Evolutionary conservation across 2,888 invertebrate species (phyloP), one percentile per base, ranked within the genome.

Genomic region (Drosophila falleni): DNA sequence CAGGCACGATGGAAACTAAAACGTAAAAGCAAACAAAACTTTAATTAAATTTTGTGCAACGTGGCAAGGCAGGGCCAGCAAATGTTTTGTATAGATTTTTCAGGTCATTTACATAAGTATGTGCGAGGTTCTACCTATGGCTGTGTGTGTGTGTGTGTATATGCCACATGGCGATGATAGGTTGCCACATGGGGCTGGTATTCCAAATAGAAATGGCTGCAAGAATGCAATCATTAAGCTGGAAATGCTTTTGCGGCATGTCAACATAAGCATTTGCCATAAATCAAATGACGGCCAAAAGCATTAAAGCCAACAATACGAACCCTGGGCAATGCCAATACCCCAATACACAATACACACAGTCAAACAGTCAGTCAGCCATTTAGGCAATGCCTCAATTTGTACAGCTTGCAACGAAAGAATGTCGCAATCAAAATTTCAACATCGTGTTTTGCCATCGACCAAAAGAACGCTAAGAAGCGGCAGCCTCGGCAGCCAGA

Each of bases 381-480:
- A 56, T 68, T 63, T 58, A 50, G 59, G 64, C 71, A 71, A 78
- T 71, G 70, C 75, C 81, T 80, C 86, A 84, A 85, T 83, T 83
- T 85, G 87, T 79, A 44, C 65, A 46, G 62, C 64, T 59, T 73
- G 70, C 23, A 61, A 58, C 79, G 42, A 49, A 81, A 78, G 81
- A 86, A 86, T 86, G 85, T 87, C 85, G 87, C 87, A 86, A 86
- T 87, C 85, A 85, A 87, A 86, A 87, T 87, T 86, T 86, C 87
- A 85, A 85, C 85, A 86, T 85, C 84, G 63, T 81, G 84, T 84
- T 81, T 29, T 69, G 72, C 70, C 62, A 55, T 49, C 51, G 60
- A 66, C 63, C 58, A 58, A 35, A 53, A 50, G 65, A 65, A 61
- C 44, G 49, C 42, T 19, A 42, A 41, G 51, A 10, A 51, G 35